Evolutionary conservation across 2,888 invertebrate genomes (phyloP).

Genomic region (Caenorhabditis sulstoni): DNA sequence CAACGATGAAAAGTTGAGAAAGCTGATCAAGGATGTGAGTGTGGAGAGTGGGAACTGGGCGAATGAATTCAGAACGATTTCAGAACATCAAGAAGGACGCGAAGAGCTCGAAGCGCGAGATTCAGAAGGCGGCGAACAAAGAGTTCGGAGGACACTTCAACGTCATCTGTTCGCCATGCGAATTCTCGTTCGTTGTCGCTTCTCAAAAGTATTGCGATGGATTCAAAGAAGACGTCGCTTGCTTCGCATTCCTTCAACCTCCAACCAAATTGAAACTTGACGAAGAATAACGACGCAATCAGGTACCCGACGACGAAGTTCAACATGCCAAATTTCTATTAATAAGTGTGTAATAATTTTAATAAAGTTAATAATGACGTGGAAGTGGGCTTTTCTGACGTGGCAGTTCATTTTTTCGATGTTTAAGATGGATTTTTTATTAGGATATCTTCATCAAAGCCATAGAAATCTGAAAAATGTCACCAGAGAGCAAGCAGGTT

Average conservation of each 20-base stretch:
- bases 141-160: slow-evolving; percentile 70
- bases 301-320: neutral
- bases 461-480: slow-evolving; percentile 44
- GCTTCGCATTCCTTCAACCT: slow-evolving; percentile 66
- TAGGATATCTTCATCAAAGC: slow-evolving; percentile 34
- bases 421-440: slow-evolving; percentile 1
- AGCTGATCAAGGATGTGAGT: slow-evolving; percentile 57
- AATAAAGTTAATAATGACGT: slow-evolving; percentile 3
- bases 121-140: slow-evolving; percentile 77
- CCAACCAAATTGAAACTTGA: slow-evolving; percentile 55
- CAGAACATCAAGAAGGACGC: slow-evolving; percentile 75
- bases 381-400: neutral
- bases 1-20: slow-evolving; percentile 62
- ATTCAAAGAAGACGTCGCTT: slow-evolving; percentile 66
- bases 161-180: slow-evolving; percentile 69
- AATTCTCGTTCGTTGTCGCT: slow-evolving; percentile 69
- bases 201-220: slow-evolving; percentile 70
- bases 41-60: neutral
- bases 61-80: slow-evolving; percentile 15
- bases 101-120: slow-evolving; percentile 73
- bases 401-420: too few species aligned
- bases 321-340: neutral
- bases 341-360: slow-evolving; percentile 6
- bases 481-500: slow-evolving; percentile 54
- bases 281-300: slow-evolving; percentile 15